These are phyloP conservation scores for Pipistrellus pipistrellus DNA, from an alignment of 2,797 vertebrate species.

Conservation along the genomic window DNA sequence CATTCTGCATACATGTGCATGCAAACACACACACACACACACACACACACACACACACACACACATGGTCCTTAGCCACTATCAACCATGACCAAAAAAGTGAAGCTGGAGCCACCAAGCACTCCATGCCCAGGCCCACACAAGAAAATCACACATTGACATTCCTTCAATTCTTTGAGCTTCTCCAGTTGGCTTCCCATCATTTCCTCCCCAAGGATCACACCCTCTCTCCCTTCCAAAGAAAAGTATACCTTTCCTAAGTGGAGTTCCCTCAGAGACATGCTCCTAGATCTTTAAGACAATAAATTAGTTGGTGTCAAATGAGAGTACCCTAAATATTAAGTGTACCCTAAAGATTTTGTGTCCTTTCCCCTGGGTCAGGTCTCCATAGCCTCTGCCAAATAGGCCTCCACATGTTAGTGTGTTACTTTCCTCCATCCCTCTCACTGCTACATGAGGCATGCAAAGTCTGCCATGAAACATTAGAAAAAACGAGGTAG, in stretches of 20 bases:
- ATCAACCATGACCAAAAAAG: not conserved
- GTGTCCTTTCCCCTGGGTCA: not conserved
- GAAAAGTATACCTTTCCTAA: not conserved
- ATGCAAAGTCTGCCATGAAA: not conserved
- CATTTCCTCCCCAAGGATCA: not conserved
- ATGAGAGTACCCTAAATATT: not conserved
- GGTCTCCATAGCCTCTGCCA: not conserved
- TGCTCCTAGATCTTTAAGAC: not conserved
- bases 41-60: not conserved
- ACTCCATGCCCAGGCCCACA: not conserved
- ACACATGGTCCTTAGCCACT: not conserved
- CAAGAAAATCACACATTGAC: not conserved
- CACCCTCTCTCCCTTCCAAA: not conserved
- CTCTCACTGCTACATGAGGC: not conserved
- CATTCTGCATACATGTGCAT: not conserved
- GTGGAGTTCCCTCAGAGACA: not conserved
- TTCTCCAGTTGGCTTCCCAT: not conserved
- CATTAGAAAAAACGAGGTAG: not conserved
- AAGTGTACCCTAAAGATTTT: not conserved
- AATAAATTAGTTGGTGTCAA: not conserved
- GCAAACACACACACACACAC: not conserved
- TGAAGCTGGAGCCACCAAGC: not conserved
- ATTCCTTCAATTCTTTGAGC: slow-evolving; percentile 30
- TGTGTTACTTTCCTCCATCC: not conserved
- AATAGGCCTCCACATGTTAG: not conserved